Evolutionary conservation across 2,113 vertebrate genomes (phyloP).

Genomic region (Callionymus lyra): DNA sequence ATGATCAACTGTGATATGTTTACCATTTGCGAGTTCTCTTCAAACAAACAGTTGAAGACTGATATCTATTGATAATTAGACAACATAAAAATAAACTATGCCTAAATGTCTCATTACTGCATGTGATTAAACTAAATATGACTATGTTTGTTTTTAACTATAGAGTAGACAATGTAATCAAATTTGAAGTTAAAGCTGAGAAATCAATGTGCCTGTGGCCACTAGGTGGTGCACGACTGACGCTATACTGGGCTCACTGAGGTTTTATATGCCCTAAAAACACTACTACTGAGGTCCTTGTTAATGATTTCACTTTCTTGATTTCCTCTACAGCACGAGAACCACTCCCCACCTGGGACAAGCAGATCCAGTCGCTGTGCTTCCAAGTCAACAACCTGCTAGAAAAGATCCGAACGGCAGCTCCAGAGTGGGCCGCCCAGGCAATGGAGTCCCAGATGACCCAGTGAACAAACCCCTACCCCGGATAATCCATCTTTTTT

Average conservation of each 20-base stretch:
- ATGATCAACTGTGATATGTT: too few species aligned
- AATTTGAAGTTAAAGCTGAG: too few species aligned
- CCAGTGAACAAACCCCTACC: constrained; percentile 60
- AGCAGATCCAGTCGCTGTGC: constrained; percentile 96
- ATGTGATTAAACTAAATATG: too few species aligned
- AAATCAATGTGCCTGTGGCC: background rate
- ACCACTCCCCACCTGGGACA: constrained; percentile 96
- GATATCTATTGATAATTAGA: too few species aligned
- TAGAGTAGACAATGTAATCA: too few species aligned
- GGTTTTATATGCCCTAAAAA: background rate
- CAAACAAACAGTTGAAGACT: too few species aligned
- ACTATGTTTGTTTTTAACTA: too few species aligned
- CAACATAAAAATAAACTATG: too few species aligned
- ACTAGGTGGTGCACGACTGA: constrained; percentile 3
- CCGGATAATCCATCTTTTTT: background rate
- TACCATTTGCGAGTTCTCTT: too few species aligned
- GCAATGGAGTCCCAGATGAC: constrained; percentile 97
- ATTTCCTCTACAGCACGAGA: constrained; percentile 75
- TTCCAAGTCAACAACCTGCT: constrained; percentile 98
- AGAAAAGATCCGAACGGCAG: constrained; percentile 91
- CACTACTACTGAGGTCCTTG: background rate
- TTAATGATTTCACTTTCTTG: background rate
- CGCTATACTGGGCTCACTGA: too few species aligned
- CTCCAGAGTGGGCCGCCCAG: constrained; percentile 91
- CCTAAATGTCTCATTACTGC: too few species aligned